Evolutionary conservation across 1,140 invertebrate species (phyloP), one percentile per base, ranked within the genome.

Genomic region (Ladona fulva): DNA sequence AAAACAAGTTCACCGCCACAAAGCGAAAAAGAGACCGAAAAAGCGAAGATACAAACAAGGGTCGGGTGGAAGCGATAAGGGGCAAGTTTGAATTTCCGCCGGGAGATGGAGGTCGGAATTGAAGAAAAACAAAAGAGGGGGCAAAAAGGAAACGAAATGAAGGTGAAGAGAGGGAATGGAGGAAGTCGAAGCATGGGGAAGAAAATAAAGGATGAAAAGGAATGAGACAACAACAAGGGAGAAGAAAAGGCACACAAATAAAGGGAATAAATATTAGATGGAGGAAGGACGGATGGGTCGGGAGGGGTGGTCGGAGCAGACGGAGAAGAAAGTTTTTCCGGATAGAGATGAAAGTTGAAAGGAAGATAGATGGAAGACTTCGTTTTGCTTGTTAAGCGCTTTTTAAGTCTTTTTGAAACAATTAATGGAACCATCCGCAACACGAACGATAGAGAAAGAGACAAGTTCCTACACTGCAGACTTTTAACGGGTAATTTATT

Each of bases 341-440:
- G 52, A 19, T 52, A 52, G 44, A 11, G 44, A 52, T 22, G 52
- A 66, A 66, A 66, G 52, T 66, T 66, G 52, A 66, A 66, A 66
- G 44, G 52, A 66, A 66, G 52, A 66, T 66, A 66, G 52, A 66
- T 66, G 52, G 52, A 66, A 12, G 52, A 66, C 52, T 66, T 66
- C 14, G 52, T 66, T 66, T 22, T 66, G 52, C 52, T 12, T 22
- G 52, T 66, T 66, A 66, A 66, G 52, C 52, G 5, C 52, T 66
- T 66, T 66, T 19, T 66, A 66, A 6, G n/a, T 12, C 52, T 22
- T 66, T 66, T 6, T 6, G 52, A 66, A 66, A 66, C 52, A 66
- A 66, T 66, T 66, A 66, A 66, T 66, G 52, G n/a, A 66, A 19
- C 52, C 52, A 66, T 66, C 44, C 44, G 19, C 10, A 52, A 52